phyloP scores from a whole-genome alignment of 2,797 vertebrate species.

The Syndactyla subalaris region DNA sequence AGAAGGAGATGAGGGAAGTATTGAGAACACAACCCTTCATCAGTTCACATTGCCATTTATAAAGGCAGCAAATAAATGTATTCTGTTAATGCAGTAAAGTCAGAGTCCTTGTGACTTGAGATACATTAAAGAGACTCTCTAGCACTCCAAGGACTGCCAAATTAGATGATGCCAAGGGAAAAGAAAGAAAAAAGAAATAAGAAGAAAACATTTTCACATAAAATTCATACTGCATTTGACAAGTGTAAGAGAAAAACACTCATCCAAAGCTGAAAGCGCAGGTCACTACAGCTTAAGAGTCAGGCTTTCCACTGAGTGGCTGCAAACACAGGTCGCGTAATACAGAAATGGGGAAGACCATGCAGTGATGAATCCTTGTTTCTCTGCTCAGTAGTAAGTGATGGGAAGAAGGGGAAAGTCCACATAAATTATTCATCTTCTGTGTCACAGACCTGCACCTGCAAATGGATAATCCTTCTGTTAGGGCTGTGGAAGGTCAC shows the following conservation, averaged over 20 bases:
- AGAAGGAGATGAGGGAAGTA: background rate
- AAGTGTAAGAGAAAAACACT: constrained; percentile 32
- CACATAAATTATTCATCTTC: background rate
- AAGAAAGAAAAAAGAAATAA: constrained; percentile 2
- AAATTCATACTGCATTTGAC: constrained; percentile 41
- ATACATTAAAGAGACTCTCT: constrained; percentile 16
- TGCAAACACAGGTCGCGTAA: background rate
- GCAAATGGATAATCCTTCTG: background rate
- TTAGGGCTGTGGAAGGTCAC: background rate
- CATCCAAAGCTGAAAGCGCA: background rate
- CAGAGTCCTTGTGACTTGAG: background rate
- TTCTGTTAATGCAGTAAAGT: constrained; percentile 29
- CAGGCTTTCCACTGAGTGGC: background rate
- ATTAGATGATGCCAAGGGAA: background rate
- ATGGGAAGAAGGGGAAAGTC: background rate
- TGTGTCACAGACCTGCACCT: background rate
- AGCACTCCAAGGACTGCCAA: background rate
- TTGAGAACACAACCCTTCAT: background rate
- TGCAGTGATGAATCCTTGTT: background rate
- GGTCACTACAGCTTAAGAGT: background rate
- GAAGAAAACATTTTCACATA: constrained; percentile 1
- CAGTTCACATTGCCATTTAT: background rate
- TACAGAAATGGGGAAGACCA: background rate
- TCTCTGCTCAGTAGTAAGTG: background rate
- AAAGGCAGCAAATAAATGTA: constrained; percentile 9